These are phyloP conservation scores for Luehdorfia chinensis DNA, from an alignment of 1,140 invertebrate genomes.

Conservation along the genomic window DNA sequence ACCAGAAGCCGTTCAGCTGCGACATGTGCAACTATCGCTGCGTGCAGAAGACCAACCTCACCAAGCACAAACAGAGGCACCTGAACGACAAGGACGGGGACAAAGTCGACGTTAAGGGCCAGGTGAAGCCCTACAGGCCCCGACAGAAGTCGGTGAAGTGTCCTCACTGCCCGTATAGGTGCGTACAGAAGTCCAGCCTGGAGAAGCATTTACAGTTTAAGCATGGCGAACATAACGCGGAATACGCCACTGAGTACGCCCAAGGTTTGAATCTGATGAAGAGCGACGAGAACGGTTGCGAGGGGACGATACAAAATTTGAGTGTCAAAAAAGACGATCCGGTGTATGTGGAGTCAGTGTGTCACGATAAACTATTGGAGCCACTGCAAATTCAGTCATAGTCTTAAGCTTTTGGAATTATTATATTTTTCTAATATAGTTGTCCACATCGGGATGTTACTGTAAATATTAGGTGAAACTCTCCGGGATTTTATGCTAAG, in stretches of 20 bases:
- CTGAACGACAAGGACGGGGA: slow-evolving; percentile 65
- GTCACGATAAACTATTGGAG: slow-evolving; percentile 22
- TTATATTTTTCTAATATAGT: neutral
- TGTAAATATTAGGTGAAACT: slow-evolving; percentile 9
- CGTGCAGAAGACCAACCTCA: slow-evolving; percentile 73
- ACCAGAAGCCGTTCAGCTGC: slow-evolving; percentile 81
- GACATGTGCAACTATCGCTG: slow-evolving; percentile 78
- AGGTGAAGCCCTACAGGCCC: slow-evolving; percentile 61
- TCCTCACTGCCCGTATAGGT: slow-evolving; percentile 60
- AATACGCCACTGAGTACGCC: slow-evolving; percentile 13
- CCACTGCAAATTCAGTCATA: slow-evolving; percentile 31
- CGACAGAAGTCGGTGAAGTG: slow-evolving; percentile 66
- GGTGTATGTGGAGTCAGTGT: slow-evolving; percentile 5
- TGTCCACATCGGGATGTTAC: neutral
- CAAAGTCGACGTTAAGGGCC: slow-evolving; percentile 48
- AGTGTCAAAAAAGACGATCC: slow-evolving; percentile 49
- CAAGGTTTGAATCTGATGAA: slow-evolving; percentile 30
- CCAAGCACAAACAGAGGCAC: slow-evolving; percentile 72
- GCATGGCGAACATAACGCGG: slow-evolving; percentile 35
- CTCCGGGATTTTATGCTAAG: neutral
- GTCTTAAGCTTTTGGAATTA: slow-evolving; percentile 15
- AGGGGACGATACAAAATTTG: slow-evolving; percentile 50
- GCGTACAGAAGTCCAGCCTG: slow-evolving; percentile 66
- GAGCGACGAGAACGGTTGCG: slow-evolving; percentile 24
- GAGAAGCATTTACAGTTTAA: slow-evolving; percentile 69